Base-by-base conservation (phyloP, 2,888 invertebrate genomes). In the Lagria hirta region DNA sequence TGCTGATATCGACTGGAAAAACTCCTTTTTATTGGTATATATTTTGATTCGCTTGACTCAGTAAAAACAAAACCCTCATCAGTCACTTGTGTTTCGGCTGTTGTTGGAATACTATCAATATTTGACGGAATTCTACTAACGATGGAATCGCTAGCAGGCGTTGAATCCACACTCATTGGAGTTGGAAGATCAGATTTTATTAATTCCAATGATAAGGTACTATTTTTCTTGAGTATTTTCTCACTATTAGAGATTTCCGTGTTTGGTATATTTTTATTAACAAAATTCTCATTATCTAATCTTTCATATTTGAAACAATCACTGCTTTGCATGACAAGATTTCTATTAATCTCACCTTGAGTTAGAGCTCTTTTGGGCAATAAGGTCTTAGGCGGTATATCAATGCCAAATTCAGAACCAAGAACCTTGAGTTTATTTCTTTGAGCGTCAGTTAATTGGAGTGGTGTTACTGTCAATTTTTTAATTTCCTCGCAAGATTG, bases 341-440 rank as follows among this genome's bases (percentile, higher is more conserved):
- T 62, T 24, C 63, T 53, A 40, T 68, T 69, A 3, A 58, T 50
- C 40, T 59, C 51, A 3, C 50, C 44, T 11, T 49, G 46, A 3
- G 48, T 60, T 23, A 54, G 24, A n/a, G 55, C 38, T 16, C 28
- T 37, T 15, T 23, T 34, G n/a, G n/a, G n/a, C n/a, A n/a, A n/a
- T 4, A 33, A 10, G 3, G n/a, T 22, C 8, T 36, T 45, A 4
- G 55, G 33, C 23, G 49, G 43, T 36, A 58, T 63, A 3, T 74
- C 73, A 2, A 77, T 64, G 35, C 77, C 78, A 50, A 78, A 83
- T 61, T 84, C 83, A 0, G 80, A 76, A 2, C 77, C 75, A 40
- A 84, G 62, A 1, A 84, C 74, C 65, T 76, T 81, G 11, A 79
- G 59, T 63, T 78, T 81, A 56, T 84, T 84, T 32, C 72, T 65